Conservation (phyloP, 2,888 invertebrate genomes). For the Pheosia gnoma region DNA sequence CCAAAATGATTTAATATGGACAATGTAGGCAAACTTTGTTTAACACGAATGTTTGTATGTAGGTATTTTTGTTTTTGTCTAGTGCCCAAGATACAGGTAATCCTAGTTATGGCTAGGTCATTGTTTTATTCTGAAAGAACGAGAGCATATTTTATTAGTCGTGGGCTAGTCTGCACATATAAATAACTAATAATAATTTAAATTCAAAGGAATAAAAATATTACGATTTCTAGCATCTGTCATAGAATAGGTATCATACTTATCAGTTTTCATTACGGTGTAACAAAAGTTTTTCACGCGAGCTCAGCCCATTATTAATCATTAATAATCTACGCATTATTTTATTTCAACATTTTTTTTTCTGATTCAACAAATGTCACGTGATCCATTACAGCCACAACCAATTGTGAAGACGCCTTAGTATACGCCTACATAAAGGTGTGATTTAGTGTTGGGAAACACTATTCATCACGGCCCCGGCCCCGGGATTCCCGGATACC, state of each 20-base stretch:
- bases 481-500: constrained; percentile 29
- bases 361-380: background rate
- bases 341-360: background rate
- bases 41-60: too few species aligned
- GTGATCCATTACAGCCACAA: constrained; percentile 32
- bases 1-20: background rate
- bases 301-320: background rate
- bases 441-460: constrained; percentile 52
- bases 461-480: constrained; percentile 51
- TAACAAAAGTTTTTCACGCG: background rate
- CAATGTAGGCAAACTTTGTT: too few species aligned
- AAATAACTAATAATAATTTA: too few species aligned
- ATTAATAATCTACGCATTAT: background rate
- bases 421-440: constrained; percentile 53
- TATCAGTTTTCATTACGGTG: background rate
- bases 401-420: constrained; percentile 33
- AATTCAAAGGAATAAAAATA: too few species aligned
- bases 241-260: too few species aligned
- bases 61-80: too few species aligned
- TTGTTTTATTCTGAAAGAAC: too few species aligned
- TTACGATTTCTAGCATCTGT: too few species aligned
- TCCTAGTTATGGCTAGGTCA: too few species aligned
- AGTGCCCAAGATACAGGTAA: too few species aligned
- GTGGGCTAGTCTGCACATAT: too few species aligned
- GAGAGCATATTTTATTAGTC: too few species aligned